Conservation (phyloP, 2,888 invertebrate species). For the Xanthorhoe spadicearia region DNA sequence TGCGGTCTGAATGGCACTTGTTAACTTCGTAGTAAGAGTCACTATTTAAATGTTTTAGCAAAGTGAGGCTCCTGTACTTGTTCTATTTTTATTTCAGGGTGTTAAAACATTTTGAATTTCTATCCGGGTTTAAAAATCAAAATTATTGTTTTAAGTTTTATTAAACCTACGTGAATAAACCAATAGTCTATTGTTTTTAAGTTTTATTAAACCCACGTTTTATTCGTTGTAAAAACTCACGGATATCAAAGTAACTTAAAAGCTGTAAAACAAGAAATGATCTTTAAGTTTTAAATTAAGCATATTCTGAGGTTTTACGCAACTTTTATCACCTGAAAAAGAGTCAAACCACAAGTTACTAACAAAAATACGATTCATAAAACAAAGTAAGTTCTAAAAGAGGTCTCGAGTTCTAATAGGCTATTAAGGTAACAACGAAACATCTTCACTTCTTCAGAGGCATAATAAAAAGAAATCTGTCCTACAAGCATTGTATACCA, state of each 20-base stretch:
- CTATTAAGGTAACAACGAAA: background rate
- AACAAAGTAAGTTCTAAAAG: background rate
- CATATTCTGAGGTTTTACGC: background rate
- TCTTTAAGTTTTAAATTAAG: background rate
- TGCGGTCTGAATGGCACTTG: too few species aligned
- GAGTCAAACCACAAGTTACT: background rate
- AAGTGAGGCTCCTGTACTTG: too few species aligned
- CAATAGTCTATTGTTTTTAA: too few species aligned
- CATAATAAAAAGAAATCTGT: background rate
- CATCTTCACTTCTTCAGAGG: background rate
- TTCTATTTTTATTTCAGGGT: too few species aligned
- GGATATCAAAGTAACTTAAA: background rate
- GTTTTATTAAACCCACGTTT: too few species aligned
- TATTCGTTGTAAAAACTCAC: too few species aligned
- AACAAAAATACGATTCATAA: background rate
- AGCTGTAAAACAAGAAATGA: background rate
- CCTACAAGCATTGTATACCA: background rate
- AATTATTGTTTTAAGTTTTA: too few species aligned
- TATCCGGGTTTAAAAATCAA: too few species aligned
- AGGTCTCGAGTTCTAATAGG: conserved; percentile 1
- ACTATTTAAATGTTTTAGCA: too few species aligned
- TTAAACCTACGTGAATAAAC: too few species aligned
- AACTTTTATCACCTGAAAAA: background rate
- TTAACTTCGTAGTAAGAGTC: too few species aligned
- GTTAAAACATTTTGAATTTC: too few species aligned